These are phyloP conservation scores for Drepanosiphum platanoidis DNA, from an alignment of 2,888 invertebrate genomes.

Conservation along the genomic window DNA sequence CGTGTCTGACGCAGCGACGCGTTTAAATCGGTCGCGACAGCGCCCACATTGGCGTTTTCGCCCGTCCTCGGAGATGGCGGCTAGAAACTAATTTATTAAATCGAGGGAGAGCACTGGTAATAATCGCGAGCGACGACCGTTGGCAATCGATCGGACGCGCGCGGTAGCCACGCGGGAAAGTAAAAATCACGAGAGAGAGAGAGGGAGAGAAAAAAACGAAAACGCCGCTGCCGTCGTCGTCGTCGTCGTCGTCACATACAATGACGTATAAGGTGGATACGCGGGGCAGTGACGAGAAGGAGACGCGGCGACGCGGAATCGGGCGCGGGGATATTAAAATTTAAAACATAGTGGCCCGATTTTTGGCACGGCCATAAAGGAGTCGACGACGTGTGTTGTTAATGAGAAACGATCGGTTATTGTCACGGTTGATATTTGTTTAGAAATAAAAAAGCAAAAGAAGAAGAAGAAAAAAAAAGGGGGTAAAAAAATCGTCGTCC, in stretches of 20 bases:
- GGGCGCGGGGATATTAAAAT: slow-evolving; percentile 33
- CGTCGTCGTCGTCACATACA: background rate
- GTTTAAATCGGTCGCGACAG: background rate
- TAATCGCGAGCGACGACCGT: background rate
- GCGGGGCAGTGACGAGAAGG: background rate
- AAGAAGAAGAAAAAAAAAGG: background rate
- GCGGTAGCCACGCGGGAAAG: no score
- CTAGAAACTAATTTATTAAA: background rate
- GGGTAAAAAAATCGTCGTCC: slow-evolving; percentile 16
- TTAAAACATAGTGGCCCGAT: slow-evolving; percentile 28
- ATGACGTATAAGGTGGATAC: slow-evolving; percentile 40
- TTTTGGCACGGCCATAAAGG: slow-evolving; percentile 60
- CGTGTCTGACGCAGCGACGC: background rate
- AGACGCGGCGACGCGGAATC: background rate
- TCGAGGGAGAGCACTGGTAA: background rate
- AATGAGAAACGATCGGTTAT: slow-evolving; percentile 62
- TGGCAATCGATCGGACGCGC: slow-evolving; percentile 23
- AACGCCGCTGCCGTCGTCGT: no score
- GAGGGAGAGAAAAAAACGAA: no score
- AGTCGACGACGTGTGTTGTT: slow-evolving; percentile 60
- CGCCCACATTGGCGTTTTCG: background rate
- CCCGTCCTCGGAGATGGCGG: background rate
- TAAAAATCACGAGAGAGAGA: no score
- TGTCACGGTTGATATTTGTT: slow-evolving; percentile 61
- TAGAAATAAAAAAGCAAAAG: slow-evolving; percentile 24